These are phyloP conservation scores for Calliphora vomitoria DNA, from an alignment of 2,888 invertebrate genomes.

Conservation along the genomic window DNA sequence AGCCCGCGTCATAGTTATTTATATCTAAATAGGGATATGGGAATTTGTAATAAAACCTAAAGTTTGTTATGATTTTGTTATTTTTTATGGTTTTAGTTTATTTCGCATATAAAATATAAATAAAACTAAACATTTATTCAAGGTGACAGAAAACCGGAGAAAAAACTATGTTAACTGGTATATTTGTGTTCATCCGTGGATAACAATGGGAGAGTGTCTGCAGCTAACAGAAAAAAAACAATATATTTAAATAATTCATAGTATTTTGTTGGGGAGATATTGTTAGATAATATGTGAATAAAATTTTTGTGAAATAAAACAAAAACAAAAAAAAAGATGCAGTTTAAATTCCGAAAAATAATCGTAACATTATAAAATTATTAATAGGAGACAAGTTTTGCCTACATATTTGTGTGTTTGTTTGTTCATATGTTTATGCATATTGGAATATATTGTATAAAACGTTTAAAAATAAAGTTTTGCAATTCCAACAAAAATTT, in stretches of 20 bases:
- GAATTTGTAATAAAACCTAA: constrained; percentile 41
- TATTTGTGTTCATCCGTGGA: neutral
- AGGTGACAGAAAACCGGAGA: constrained; percentile 53
- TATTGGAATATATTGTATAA: constrained; percentile 9
- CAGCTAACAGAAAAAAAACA: neutral
- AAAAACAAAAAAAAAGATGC: constrained; percentile 24
- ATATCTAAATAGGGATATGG: constrained; percentile 25
- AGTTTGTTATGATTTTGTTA: constrained; percentile 39
- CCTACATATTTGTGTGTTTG: neutral
- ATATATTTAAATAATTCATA: constrained; percentile 1
- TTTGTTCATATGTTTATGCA: neutral
- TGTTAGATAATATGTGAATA: constrained; percentile 60
- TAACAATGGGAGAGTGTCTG: constrained; percentile 27
- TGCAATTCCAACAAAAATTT: constrained; percentile 41
- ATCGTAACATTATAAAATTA: constrained; percentile 45
- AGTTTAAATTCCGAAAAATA: constrained; percentile 42
- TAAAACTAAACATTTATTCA: constrained; percentile 61
- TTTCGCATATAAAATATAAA: constrained; percentile 54
- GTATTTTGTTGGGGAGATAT: constrained; percentile 10
- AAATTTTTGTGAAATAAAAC: neutral
- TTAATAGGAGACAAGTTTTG: constrained; percentile 54
- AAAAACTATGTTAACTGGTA: constrained; percentile 6
- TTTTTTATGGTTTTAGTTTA: constrained; percentile 38
- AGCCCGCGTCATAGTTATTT: neutral
- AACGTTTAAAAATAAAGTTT: constrained; percentile 40